phyloP scores from a whole-genome alignment of 2,113 vertebrate genomes.

The Patagioenas fasciata region DNA sequence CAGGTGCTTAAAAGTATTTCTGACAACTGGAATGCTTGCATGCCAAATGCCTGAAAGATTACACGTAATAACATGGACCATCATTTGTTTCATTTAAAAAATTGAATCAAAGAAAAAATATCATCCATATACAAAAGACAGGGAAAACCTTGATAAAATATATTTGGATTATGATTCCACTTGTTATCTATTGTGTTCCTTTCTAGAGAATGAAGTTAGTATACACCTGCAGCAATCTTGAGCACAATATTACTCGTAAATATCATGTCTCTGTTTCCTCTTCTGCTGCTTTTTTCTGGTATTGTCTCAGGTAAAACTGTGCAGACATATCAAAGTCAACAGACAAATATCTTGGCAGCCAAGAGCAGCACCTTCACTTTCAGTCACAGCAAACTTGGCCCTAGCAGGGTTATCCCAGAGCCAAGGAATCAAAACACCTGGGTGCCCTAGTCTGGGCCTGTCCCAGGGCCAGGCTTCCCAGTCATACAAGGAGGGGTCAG shows the following conservation, averaged over 20 bases:
- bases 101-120: background rate
- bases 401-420: background rate
- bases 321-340: background rate
- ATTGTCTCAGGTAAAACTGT: background rate
- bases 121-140: background rate
- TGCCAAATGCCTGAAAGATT: background rate
- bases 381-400: background rate
- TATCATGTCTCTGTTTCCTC: background rate
- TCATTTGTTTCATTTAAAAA: background rate
- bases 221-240: background rate
- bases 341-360: background rate
- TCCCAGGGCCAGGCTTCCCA: background rate
- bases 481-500: background rate
- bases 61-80: background rate
- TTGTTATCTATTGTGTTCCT: background rate
- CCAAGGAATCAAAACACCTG: background rate
- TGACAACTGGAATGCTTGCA: background rate
- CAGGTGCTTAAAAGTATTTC: background rate
- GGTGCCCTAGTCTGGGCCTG: background rate
- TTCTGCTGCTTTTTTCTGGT: background rate
- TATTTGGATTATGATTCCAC: background rate
- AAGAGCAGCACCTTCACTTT: background rate
- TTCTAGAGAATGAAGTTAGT: background rate
- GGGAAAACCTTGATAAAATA: background rate
- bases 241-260: background rate